Evolutionary conservation across 2,888 invertebrate species (phyloP).

Genomic region (Taphrorychus bicolor): DNA sequence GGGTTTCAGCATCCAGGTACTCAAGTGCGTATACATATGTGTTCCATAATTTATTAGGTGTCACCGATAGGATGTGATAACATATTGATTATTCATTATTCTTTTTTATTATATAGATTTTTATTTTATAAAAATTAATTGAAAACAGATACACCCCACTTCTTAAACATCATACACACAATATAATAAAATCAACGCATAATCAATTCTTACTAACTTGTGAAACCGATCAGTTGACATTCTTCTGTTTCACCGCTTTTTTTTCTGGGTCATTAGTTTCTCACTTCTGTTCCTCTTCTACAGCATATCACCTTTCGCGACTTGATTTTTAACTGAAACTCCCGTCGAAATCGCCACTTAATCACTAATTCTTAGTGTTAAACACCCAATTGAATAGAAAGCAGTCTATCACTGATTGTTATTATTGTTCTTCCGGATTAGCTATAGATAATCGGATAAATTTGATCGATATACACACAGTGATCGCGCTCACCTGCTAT

Average conservation of each 20-base stretch:
- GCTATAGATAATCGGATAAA: constrained; percentile 14
- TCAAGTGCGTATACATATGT: too few relatives aligned
- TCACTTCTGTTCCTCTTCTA: background rate
- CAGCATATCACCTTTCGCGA: background rate
- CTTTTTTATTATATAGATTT: too few relatives aligned
- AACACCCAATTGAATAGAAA: background rate
- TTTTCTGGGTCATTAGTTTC: constrained; percentile 1
- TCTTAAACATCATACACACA: too few relatives aligned
- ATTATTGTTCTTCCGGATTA: constrained; percentile 6
- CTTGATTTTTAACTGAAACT: background rate
- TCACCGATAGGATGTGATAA: too few relatives aligned
- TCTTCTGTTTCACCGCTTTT: background rate
- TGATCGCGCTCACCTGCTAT: constrained; percentile 23
- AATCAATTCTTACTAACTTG: constrained; percentile 34
- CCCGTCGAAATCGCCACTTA: background rate
- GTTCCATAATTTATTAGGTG: too few relatives aligned
- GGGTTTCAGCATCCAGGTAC: too few relatives aligned
- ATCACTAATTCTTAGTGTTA: background rate
- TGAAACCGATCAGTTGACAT: constrained; percentile 40
- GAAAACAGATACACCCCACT: too few relatives aligned
- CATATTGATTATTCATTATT: too few relatives aligned
- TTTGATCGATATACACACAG: constrained; percentile 14
- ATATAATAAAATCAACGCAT: too few relatives aligned
- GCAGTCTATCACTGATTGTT: background rate
- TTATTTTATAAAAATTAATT: too few relatives aligned